Evolutionary conservation across 2,797 vertebrate species (phyloP).

Genomic region (Denticeps clupeoides): DNA sequence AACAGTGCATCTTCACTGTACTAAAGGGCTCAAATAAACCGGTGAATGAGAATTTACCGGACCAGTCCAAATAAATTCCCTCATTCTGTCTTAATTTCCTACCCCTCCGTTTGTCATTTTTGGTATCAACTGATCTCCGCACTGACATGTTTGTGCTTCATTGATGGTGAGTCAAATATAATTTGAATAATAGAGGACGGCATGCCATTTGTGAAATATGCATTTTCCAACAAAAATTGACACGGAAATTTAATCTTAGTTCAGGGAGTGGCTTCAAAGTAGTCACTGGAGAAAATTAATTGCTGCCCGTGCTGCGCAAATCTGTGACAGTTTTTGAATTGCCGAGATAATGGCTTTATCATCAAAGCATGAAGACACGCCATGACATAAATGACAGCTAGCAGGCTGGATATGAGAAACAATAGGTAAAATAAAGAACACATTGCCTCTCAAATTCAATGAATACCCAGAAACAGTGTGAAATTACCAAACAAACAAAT

Average conservation of each 20-base stretch:
- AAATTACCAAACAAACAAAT: background rate
- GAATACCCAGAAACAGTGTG: background rate
- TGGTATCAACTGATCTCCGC: conserved; percentile 8
- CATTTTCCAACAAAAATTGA: conserved; percentile 45
- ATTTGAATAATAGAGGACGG: conserved; percentile 30
- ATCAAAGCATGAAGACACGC: conserved; percentile 34
- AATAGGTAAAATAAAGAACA: conserved; percentile 6
- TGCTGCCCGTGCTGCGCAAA: conserved; percentile 29
- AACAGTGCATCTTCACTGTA: too few relatives aligned
- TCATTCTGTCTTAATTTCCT: background rate
- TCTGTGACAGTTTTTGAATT: conserved; percentile 46
- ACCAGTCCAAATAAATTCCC: too few relatives aligned
- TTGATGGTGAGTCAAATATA: conserved; percentile 37
- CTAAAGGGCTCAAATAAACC: too few relatives aligned
- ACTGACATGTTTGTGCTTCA: conserved; percentile 35
- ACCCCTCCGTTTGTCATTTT: background rate
- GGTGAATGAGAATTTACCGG: too few relatives aligned
- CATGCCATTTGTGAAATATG: conserved; percentile 36
- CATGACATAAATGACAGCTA: conserved; percentile 38
- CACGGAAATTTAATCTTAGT: conserved; percentile 43
- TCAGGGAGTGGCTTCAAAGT: conserved; percentile 22
- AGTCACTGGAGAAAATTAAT: conserved; percentile 46
- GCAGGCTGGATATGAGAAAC: conserved; percentile 16
- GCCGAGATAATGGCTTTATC: conserved; percentile 52
- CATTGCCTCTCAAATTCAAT: conserved; percentile 6